These are phyloP conservation scores for Drosophila bipectinata DNA, from an alignment of 1,140 invertebrate genomes.

Conservation along the genomic window DNA sequence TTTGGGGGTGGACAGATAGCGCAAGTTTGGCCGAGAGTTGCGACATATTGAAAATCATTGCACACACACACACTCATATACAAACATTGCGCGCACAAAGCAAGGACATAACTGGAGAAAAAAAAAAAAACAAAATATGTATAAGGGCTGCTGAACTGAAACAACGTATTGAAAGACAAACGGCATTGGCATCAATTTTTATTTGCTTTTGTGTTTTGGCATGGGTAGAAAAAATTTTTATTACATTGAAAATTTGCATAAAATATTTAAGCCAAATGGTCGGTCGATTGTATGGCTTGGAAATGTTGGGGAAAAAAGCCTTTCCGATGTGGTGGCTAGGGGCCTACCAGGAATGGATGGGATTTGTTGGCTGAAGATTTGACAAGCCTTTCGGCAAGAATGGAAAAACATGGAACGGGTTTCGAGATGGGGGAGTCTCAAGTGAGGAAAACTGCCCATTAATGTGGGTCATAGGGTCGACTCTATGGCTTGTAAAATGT, in stretches of 20 bases:
- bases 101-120: conserved; percentile 17
- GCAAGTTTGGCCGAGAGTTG: conserved; percentile 68
- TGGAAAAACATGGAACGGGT: neutral
- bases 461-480: neutral
- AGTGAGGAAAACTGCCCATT: conserved; percentile 7
- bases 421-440: neutral
- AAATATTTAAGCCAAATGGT: conserved; percentile 81
- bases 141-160: conserved; percentile 2
- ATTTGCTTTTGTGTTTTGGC: conserved; percentile 52
- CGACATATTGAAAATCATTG: conserved; percentile 81
- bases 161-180: conserved; percentile 75
- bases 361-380: conserved; percentile 35
- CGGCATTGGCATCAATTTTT: conserved; percentile 79
- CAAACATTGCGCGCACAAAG: conserved; percentile 8
- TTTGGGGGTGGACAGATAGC: conserved; percentile 52
- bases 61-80: conserved; percentile 46
- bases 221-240: conserved; percentile 71
- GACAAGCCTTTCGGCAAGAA: conserved; percentile 15
- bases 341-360: conserved; percentile 11
- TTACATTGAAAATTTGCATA: conserved; percentile 83
- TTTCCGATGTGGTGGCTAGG: conserved; percentile 4
- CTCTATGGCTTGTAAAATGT: neutral
- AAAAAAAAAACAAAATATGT: conserved; percentile 9
- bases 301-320: conserved; percentile 8
- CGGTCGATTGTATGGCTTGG: conserved; percentile 53